Evolutionary conservation across 2,797 vertebrate genomes (phyloP).

Genomic region (Leuciscus waleckii): DNA sequence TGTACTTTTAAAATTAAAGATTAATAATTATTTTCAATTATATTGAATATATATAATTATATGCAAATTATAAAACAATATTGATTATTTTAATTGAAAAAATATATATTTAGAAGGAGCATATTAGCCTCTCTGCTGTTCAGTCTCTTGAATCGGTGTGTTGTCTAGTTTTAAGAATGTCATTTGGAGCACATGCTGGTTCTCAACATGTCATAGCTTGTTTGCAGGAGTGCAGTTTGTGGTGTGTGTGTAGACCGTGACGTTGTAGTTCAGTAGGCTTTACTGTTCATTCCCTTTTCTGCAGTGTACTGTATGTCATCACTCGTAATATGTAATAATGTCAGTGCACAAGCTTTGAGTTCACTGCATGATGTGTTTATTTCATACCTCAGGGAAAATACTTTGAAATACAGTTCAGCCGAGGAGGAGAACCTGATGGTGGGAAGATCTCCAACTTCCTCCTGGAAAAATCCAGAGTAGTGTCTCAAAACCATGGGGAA

Average conservation of each 20-base stretch:
- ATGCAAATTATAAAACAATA: not conserved
- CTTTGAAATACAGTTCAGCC: slow-evolving; percentile 88
- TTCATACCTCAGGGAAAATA: slow-evolving; percentile 81
- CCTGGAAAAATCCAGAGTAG: slow-evolving; percentile 83
- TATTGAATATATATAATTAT: not conserved
- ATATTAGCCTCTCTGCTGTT: not conserved
- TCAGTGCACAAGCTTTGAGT: not conserved
- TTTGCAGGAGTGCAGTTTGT: not conserved
- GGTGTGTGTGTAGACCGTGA: slow-evolving; percentile 11
- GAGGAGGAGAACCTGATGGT: slow-evolving; percentile 85
- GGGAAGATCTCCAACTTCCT: slow-evolving; percentile 87
- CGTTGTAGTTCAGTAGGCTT: slow-evolving; percentile 9
- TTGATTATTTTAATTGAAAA: not conserved
- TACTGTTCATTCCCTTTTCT: not conserved
- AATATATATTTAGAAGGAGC: not conserved
- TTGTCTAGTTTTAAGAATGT: slow-evolving; percentile 21
- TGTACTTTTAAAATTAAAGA: too few species aligned
- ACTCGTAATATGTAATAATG: not conserved
- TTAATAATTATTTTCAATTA: not conserved
- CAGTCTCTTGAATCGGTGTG: not conserved
- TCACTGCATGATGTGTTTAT: not conserved
- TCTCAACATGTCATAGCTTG: slow-evolving; percentile 48
- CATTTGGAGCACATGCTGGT: slow-evolving; percentile 15
- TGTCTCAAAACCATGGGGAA: slow-evolving; percentile 83
- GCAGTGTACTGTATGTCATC: not conserved